These are phyloP conservation scores for Falco punctatus DNA, from an alignment of 2,113 vertebrate species.

Conservation along the genomic window DNA sequence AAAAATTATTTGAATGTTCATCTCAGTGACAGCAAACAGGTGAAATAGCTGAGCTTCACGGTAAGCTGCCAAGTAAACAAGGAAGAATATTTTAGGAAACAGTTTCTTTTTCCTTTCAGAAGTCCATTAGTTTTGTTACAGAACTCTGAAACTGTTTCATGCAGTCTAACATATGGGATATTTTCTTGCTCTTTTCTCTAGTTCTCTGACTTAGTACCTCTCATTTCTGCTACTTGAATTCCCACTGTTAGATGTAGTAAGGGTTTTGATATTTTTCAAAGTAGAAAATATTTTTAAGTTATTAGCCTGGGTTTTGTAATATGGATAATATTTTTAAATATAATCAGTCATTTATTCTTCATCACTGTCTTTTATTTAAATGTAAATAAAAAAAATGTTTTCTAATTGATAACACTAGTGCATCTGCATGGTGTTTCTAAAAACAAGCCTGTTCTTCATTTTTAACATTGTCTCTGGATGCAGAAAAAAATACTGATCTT, in stretches of 20 bases:
- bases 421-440: not conserved
- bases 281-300: not conserved
- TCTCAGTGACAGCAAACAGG: not conserved
- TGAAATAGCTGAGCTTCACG: not conserved
- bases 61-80: not conserved
- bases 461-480: not conserved
- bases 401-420: not conserved
- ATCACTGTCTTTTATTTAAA: not conserved
- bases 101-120: not conserved
- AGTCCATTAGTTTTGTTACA: not conserved
- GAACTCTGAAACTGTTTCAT: not conserved
- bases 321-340: not conserved
- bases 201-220: not conserved
- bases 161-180: not conserved
- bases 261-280: not conserved
- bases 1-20: not conserved
- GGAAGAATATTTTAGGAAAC: not conserved
- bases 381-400: not conserved
- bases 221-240: not conserved
- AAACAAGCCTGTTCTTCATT: not conserved
- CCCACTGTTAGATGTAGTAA: not conserved
- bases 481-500: not conserved
- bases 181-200: not conserved
- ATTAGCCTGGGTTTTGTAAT: not conserved
- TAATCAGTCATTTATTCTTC: not conserved